Percentiles rank a stretch among this genome's conserved stretches.
phyloP scores from a whole-genome alignment of 2,113 vertebrate species.

The Bucco capensis region DNA sequence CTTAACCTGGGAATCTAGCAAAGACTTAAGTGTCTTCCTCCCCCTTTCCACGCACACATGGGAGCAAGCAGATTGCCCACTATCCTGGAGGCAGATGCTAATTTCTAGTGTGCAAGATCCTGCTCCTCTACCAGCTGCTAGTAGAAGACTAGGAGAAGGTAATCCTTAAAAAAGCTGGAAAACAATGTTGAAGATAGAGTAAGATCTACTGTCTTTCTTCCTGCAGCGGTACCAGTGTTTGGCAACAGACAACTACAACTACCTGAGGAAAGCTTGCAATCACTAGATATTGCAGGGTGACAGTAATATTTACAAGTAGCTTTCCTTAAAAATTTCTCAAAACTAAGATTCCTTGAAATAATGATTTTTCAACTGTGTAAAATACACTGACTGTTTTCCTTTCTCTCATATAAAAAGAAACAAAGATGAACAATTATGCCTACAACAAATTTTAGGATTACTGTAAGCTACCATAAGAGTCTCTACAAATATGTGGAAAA shows the following conservation, averaged over 20 bases:
- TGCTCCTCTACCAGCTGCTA: neutral
- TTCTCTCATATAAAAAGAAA: neutral
- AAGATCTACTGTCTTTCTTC: neutral
- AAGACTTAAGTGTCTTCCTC: fast-evolving
- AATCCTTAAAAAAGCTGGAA: neutral
- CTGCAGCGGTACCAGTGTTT: neutral
- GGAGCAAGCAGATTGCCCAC: neutral
- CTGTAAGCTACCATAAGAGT: neutral
- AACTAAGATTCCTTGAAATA: neutral
- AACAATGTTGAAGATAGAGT: neutral
- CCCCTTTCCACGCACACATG: neutral
- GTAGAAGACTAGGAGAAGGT: neutral
- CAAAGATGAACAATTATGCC: neutral
- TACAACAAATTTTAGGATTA: neutral
- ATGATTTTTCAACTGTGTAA: neutral
- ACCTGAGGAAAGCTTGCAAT: neutral
- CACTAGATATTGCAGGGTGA: neutral
- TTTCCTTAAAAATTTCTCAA: too few relatives aligned
- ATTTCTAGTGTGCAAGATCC: neutral
- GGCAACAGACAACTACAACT: neutral
- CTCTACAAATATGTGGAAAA: neutral
- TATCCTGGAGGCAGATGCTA: neutral
- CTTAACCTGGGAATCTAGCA: neutral
- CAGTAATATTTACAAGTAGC: neutral
- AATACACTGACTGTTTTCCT: neutral